Base-by-base conservation (phyloP, 2,888 invertebrate species). In the Flabesymbios commensalis region DNA sequence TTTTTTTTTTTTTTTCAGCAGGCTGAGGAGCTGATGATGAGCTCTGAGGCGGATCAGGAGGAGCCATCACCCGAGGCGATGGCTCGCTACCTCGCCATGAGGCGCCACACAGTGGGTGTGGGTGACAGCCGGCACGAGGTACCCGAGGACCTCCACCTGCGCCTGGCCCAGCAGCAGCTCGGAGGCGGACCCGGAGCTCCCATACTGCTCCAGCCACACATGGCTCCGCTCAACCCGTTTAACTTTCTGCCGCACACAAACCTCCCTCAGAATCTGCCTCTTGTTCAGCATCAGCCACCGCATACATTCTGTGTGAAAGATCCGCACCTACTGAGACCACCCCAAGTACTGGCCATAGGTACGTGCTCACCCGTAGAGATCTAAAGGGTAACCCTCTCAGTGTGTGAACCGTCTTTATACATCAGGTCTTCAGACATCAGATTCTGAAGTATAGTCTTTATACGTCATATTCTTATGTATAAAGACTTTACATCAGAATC, bases 321-420 rank as follows among this genome's bases (percentile, higher is more conserved):
- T 84, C 94, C 94, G 74, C 93, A 96, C 82, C 85, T 96, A 67
- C 85, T 97, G 59, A 94, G 94, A 81, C 94, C 94, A n/a, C 95
- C 90, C 61, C 63, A 63, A 43, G 91, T 92, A 17, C 89, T 94
- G 88, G 83, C 82, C 53, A 91, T 76, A 67, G 75, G 81, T 80
- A 59, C 60, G 70, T 61, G 3, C 14, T 22, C 28, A 10, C 39
- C 39, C n/a, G n/a, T n/a, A n/a, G n/a, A n/a, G n/a, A n/a, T n/a
- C n/a, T n/a, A n/a, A n/a, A n/a, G n/a, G n/a, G n/a, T n/a, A n/a
- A n/a, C n/a, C n/a, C n/a, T n/a, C n/a, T n/a, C n/a, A n/a, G n/a
- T n/a, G n/a, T n/a, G n/a, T n/a, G n/a, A n/a, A n/a, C n/a, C n/a
- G n/a, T n/a, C n/a, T n/a, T n/a, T n/a, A n/a, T n/a, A n/a, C n/a